A percentile compares a stretch with the other conserved stretches of the same genome.
Evolutionary conservation across 2,797 vertebrate genomes (phyloP).

Genomic region (Eupleurogrammus muticus): DNA sequence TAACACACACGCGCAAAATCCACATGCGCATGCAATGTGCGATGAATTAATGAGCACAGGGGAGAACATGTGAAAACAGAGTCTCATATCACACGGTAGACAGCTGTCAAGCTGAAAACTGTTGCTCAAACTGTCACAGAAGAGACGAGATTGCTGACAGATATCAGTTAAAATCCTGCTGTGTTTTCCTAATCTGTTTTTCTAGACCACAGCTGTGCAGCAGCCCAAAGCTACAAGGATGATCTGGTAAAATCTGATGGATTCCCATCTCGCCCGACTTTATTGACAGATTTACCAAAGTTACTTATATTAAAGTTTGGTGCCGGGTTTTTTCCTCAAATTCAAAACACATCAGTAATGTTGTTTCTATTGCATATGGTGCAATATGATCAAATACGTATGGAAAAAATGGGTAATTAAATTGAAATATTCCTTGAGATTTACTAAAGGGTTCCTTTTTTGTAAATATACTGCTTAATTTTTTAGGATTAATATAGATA

Average conservation of each 20-base stretch:
- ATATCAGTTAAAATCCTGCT: constrained; percentile 58
- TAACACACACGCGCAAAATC: constrained; percentile 13
- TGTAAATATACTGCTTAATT: too few species aligned
- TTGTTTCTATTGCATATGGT: not conserved
- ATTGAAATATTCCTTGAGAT: not conserved
- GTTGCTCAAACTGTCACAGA: constrained; percentile 53
- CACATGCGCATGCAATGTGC: constrained; percentile 8
- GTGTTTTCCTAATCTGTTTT: constrained; percentile 52
- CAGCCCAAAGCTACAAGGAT: constrained; percentile 27
- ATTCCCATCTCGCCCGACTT: constrained; percentile 31
- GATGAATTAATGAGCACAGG: constrained; percentile 7
- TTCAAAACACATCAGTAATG: not conserved
- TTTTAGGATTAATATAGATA: too few species aligned
- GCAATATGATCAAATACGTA: not conserved
- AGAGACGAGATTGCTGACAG: constrained; percentile 51
- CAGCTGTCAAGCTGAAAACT: constrained; percentile 57
- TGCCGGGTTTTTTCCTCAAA: not conserved
- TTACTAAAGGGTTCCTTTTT: not conserved
- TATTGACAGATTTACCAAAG: constrained; percentile 40
- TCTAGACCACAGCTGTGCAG: constrained; percentile 60
- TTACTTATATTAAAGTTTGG: constrained; percentile 41
- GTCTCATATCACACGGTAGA: constrained; percentile 44
- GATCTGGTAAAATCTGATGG: constrained; percentile 39
- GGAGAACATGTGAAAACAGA: constrained; percentile 15
- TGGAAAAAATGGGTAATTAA: not conserved